A percentile compares a stretch with the other conserved stretches of the same genome.
These are phyloP conservation scores for Myotis brandtii DNA, from an alignment of 2,113 vertebrate genomes.

Conservation along the genomic window DNA sequence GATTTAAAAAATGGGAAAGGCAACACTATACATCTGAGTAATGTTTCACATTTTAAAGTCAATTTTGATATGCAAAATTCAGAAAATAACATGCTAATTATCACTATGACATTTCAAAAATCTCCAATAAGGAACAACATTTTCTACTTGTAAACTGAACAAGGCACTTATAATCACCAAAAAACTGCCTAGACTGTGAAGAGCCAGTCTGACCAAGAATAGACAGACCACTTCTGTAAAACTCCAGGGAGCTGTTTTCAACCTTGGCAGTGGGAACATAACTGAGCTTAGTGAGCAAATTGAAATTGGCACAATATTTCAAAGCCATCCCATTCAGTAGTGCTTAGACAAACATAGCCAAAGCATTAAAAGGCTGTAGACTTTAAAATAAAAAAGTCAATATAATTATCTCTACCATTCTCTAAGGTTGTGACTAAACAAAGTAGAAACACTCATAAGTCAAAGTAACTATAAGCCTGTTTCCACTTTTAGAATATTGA, in stretches of 20 bases:
- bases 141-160: background rate
- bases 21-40: background rate
- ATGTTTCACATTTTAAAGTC: background rate
- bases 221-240: background rate
- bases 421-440: constrained; percentile 39
- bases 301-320: background rate
- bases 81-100: background rate
- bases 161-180: background rate
- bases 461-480: constrained; percentile 36
- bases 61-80: background rate
- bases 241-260: background rate
- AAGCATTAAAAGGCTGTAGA: background rate
- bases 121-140: background rate
- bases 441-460: constrained; percentile 31
- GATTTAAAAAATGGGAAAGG: constrained; percentile 4
- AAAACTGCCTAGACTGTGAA: background rate
- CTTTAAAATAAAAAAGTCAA: background rate
- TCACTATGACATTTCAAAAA: background rate
- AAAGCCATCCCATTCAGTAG: background rate
- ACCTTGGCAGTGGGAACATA: background rate
- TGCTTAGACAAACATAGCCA: background rate
- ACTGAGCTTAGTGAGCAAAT: background rate
- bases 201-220: background rate
- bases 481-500: background rate
- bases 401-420: background rate